Evolutionary conservation across 1,140 invertebrate species (phyloP).

Genomic region (Drosophila trapezifrons): DNA sequence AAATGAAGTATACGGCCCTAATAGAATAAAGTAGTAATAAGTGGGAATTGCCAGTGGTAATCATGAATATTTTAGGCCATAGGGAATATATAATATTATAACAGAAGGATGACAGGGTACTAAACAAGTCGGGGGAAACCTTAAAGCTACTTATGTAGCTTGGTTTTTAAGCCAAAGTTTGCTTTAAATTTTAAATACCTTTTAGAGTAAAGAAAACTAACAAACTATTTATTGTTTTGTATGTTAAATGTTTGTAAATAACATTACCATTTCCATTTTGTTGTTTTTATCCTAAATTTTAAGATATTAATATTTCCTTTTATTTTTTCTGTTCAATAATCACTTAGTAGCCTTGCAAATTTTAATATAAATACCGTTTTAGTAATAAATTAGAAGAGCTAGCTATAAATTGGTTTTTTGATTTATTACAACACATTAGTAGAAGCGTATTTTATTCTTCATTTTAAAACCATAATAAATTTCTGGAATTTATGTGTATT

Average conservation of each 20-base stretch:
- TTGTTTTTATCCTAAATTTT: neutral
- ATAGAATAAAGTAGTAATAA: conserved; percentile 6
- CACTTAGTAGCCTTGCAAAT: neutral
- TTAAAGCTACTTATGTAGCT: too few species aligned
- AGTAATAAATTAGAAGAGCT: too few species aligned
- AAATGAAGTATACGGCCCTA: neutral
- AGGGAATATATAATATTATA: conserved; percentile 1
- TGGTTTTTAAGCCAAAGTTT: too few species aligned
- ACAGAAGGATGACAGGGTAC: too few species aligned
- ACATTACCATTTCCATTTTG: too few species aligned
- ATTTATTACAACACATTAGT: neutral
- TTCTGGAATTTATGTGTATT: neutral
- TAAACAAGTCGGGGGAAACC: neutral
- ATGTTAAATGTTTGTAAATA: too few species aligned
- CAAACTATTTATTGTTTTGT: too few species aligned
- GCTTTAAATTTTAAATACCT: too few species aligned
- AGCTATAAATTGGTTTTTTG: neutral
- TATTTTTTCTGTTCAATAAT: too few species aligned
- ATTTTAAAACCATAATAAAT: conserved; percentile 6
- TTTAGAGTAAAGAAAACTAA: too few species aligned
- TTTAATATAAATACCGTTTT: neutral
- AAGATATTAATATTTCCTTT: neutral
- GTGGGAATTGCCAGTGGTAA: neutral
- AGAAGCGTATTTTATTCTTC: neutral
- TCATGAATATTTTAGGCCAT: conserved; percentile 6